Evolutionary conservation across 2,797 vertebrate species (phyloP).

Genomic region (Macropodus opercularis): DNA sequence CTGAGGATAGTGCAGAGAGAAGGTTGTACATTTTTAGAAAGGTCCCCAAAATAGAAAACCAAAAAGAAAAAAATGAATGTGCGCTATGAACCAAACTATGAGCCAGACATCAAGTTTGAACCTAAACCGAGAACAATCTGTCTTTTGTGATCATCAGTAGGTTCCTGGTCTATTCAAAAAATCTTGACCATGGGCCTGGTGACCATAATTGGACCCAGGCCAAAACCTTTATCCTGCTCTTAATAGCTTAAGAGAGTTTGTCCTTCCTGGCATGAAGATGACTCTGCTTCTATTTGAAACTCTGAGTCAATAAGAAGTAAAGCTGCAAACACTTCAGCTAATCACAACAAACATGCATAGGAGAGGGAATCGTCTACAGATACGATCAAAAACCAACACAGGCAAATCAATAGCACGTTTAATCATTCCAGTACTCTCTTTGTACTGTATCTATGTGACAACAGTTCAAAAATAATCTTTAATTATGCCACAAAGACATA

Average conservation of each 20-base stretch:
- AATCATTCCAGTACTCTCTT: no score
- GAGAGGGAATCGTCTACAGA: background rate
- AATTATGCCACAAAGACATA: slow-evolving; percentile 35
- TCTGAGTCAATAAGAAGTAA: slow-evolving; percentile 15
- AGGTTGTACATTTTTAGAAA: no score
- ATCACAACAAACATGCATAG: slow-evolving; percentile 24
- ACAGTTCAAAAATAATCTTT: slow-evolving; percentile 30
- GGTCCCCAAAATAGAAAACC: no score
- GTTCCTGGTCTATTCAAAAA: no score
- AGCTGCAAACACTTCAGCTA: slow-evolving; percentile 17
- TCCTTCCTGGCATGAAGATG: slow-evolving; percentile 25
- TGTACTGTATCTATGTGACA: slow-evolving; percentile 18
- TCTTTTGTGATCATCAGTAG: no score
- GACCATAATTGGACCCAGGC: slow-evolving; percentile 1
- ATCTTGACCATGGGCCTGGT: background rate
- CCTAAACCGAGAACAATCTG: no score
- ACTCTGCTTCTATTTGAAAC: slow-evolving; percentile 15
- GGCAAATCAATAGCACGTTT: slow-evolving; percentile 6
- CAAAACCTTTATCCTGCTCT: slow-evolving; percentile 21
- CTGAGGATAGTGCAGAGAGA: no score
- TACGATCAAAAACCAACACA: slow-evolving; percentile 11
- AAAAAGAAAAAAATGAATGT: no score
- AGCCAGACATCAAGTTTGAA: no score
- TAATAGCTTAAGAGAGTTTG: slow-evolving; percentile 30
- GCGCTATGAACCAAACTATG: no score